Base-by-base conservation (phyloP, 2,113 vertebrate genomes). In the Saguinus midas region DNA sequence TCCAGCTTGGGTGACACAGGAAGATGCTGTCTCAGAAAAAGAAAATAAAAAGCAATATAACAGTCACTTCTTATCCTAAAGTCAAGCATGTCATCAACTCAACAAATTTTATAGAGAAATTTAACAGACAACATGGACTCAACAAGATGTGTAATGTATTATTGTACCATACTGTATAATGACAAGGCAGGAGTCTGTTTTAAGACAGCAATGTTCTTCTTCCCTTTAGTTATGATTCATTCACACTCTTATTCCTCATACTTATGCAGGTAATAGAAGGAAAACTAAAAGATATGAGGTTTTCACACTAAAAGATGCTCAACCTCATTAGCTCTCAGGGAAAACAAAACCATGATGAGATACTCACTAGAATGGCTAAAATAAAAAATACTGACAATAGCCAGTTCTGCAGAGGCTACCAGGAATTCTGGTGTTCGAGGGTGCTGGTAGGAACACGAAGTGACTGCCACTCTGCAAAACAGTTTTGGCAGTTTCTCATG, bases 21-120 rank as follows among this genome's bases (percentile, higher is more conserved):
- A 29, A 68, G 66, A 68, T 32, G 0, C 64, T 6, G 29, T 14
- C 29, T 66, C 29, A 66, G 29, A 66, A 66, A 66, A 66, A 66
- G 29, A 35, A 68, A 68, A 66, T 81, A 58, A 87, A 94, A 90
- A 80, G 48, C 29, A 68, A 57, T 7, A 35, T 80, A 96, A 13
- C 1, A 0, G 9, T 93, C 61, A 64, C 6, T 14, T 78, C 73
- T 66, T 37, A 3, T 3, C 61, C 93, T 64, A 66, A 66, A 90
- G 21, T 9, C 79, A 78, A 88, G 7, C 11, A 64, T 58, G 72
- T 50, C 32, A 92, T 91, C 91, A 80, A 97, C 93, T 96, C 95
- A 78, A 76, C 1, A 25, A 87, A 87, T 57, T 81, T 94, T 76
- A 35, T 68, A 68, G 17, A 68, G 66, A 68, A 68, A 80, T 0